These are phyloP conservation scores for Marmota monax DNA, from an alignment of 2,113 vertebrate species.

Conservation along the genomic window DNA sequence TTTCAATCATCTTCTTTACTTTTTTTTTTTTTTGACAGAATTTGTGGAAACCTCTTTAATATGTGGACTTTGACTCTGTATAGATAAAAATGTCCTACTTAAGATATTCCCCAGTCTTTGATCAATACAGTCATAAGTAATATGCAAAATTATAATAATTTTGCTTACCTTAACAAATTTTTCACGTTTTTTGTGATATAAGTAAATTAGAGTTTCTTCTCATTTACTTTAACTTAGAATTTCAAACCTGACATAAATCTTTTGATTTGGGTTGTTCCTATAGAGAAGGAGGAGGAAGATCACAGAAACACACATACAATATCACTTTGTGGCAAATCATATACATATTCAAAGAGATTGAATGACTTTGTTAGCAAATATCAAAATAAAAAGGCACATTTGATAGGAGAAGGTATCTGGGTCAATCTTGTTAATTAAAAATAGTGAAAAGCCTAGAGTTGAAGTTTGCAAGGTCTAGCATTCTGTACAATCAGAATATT, in stretches of 20 bases:
- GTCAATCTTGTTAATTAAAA: not conserved
- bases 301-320: not conserved
- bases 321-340: not conserved
- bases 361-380: not conserved
- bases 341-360: not conserved
- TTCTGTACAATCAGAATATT: not conserved
- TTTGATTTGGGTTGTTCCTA: not conserved
- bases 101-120: not conserved
- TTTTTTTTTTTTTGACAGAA: constrained; percentile 44
- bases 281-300: not conserved
- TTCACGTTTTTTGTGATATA: not conserved
- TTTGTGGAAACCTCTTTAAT: constrained; percentile 28
- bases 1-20: constrained; percentile 23
- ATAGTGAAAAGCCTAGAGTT: not conserved
- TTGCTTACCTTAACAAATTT: not conserved
- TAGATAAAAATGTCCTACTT: constrained; percentile 7
- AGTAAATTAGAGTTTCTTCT: not conserved
- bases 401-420: not conserved
- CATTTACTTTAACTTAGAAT: constrained; percentile 30
- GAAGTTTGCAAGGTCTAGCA: not conserved
- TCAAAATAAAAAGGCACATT: constrained; percentile 17
- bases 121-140: not conserved
- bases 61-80: not conserved
- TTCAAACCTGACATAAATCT: not conserved
- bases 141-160: constrained; percentile 8